Percentiles rank a stretch among this genome's conserved stretches.
Evolutionary conservation across 2,888 invertebrate genomes (phyloP).

Genomic region (Disparrhopalites patrizii): DNA sequence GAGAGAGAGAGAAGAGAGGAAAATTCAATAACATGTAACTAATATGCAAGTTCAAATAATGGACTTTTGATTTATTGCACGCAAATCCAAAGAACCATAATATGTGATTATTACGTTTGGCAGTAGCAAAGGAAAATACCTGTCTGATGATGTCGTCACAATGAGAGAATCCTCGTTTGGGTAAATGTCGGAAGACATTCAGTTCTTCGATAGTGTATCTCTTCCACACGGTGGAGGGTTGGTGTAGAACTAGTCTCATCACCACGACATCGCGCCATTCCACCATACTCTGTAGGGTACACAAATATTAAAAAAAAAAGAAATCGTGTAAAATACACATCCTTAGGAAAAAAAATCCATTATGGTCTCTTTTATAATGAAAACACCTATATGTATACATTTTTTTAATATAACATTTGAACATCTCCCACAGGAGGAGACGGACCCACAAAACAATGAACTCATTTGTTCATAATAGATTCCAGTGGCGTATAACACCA

Average conservation of each 20-base stretch:
- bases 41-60: slow-evolving; percentile 1
- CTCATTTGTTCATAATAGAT: background rate
- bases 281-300: slow-evolving; percentile 48
- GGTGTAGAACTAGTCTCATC: slow-evolving; percentile 51
- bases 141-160: slow-evolving; percentile 39
- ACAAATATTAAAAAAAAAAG: background rate
- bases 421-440: background rate
- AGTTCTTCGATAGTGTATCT: slow-evolving; percentile 52
- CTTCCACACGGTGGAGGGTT: slow-evolving; percentile 52
- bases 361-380: too few relatives aligned
- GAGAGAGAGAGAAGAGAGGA: too few relatives aligned
- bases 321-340: too few relatives aligned
- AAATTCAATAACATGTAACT: too few relatives aligned
- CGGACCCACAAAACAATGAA: background rate
- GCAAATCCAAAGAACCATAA: background rate
- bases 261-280: slow-evolving; percentile 50
- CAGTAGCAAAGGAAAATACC: slow-evolving; percentile 28
- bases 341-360: background rate
- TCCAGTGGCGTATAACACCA: too few relatives aligned
- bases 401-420: too few relatives aligned
- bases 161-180: slow-evolving; percentile 41
- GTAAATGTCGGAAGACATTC: slow-evolving; percentile 48
- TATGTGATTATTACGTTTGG: too few relatives aligned
- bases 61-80: background rate
- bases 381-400: too few relatives aligned